Conservation (phyloP, 2,113 vertebrate genomes). For the Hemibagrus wyckioides region DNA sequence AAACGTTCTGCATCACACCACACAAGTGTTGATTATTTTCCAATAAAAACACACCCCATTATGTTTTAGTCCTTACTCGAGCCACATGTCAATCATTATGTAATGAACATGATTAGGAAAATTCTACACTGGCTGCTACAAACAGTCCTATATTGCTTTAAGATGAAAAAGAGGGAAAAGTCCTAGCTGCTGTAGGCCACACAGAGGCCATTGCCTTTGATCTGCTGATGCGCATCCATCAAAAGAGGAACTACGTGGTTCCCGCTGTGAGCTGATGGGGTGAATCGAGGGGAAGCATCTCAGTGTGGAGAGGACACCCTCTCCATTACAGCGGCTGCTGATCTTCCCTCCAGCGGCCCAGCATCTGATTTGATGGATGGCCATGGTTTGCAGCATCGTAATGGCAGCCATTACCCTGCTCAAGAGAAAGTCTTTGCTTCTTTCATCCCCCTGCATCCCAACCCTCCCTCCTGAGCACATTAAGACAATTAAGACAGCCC, state of each 20-base stretch:
- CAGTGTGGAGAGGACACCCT: conserved; percentile 16
- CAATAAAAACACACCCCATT: not conserved
- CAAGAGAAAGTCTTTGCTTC: conserved; percentile 19
- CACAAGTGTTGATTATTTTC: not conserved
- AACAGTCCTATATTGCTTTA: not conserved
- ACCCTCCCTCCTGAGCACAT: conserved; percentile 30
- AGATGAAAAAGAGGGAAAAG: not conserved
- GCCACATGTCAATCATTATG: not conserved
- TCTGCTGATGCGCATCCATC: conserved; percentile 9
- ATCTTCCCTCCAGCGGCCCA: not conserved
- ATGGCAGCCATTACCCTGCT: conserved; percentile 32
- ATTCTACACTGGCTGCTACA: not conserved
- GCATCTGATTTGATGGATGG: conserved; percentile 33
- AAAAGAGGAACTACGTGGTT: not conserved
- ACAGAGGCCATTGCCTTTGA: conserved; percentile 16
- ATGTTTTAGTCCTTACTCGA: not conserved
- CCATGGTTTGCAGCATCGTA: conserved; percentile 18
- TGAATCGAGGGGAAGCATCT: conserved; percentile 33
- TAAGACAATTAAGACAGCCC: conserved; percentile 51
- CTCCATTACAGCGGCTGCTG: conserved; percentile 18
- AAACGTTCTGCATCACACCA: not conserved
- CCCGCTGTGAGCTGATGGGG: conserved; percentile 34
- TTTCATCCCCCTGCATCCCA: not conserved
- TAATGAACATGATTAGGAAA: not conserved
- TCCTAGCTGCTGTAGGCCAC: not conserved